Base-by-base conservation (phyloP, 2,888 invertebrate species). In the Dynastes grantii region DNA sequence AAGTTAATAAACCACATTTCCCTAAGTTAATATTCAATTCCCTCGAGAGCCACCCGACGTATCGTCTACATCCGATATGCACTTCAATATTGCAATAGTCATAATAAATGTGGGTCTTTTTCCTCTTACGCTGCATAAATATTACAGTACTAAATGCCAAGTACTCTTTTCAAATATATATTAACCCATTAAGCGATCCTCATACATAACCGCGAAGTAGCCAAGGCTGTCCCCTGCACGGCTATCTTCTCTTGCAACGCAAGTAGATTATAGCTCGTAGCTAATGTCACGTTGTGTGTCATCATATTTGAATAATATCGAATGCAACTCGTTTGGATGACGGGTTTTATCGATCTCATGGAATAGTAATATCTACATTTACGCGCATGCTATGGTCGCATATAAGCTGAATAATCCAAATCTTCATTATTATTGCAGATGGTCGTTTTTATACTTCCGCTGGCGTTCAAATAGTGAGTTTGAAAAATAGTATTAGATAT, bases 121-220 rank as follows among this genome's bases (percentile, higher is more conserved):
- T 45, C 45, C 40, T 45, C 45, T 45, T 40, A 40, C 16, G 27
- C 16, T 67, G 16, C 2, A 40, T 67, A 45, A 67, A 67, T 67
- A 45, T 67, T 67, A 22, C 13, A 67, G 16, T 9, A 45, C 16
- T 45, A 45, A 61, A 40, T 37, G 22, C 45, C 4, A 6, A 67
- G 45, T 45, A 45, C 67, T 67, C 40, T n/a, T 16, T 16, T 67
- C 37, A 67, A 45, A 45, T 67, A 45, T 67, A 45, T 67, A 67
- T 67, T 67, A 61, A 61, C 67, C 16, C 16, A 40, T 67, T 5
- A 40, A 16, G 22, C 8, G 4, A 29, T 8, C 16, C 45, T 13
- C 58, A 22, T 8, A 1, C 16, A 58, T 58, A 3, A 37, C 32
- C 32, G 32, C 6, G 32, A 37, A 37, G 32, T 16, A 27, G 27